Evolutionary conservation across 2,113 vertebrate genomes (phyloP).

Genomic region (Scytalopus superciliaris): DNA sequence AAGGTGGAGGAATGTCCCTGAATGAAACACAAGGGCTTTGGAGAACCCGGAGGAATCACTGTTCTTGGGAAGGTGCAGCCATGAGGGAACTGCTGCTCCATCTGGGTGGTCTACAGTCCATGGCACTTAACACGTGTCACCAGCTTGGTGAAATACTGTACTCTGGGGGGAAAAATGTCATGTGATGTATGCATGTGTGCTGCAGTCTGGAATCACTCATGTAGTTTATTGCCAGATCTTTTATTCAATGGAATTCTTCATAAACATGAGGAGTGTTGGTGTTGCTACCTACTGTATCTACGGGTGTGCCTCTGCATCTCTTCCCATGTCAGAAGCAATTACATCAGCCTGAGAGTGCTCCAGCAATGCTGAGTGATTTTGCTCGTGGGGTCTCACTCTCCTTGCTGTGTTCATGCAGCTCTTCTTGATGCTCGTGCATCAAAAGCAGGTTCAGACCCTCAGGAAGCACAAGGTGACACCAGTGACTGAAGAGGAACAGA

Average conservation of each 20-base stretch:
- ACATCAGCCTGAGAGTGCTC: not conserved
- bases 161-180: not conserved
- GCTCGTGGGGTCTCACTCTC: not conserved
- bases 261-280: not conserved
- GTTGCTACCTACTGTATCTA: not conserved
- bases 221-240: not conserved
- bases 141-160: not conserved
- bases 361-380: not conserved
- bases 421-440: accelerated
- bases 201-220: not conserved
- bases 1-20: not conserved
- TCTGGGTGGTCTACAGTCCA: not conserved
- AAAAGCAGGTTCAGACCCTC: not conserved
- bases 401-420: not conserved
- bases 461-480: not conserved
- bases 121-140: not conserved
- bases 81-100: not conserved
- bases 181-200: not conserved
- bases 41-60: not conserved
- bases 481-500: not conserved
- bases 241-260: not conserved
- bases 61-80: not conserved
- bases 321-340: not conserved
- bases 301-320: not conserved
- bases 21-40: not conserved